phyloP scores from a whole-genome alignment of 2,888 invertebrate species.

The Oligia latruncula region DNA sequence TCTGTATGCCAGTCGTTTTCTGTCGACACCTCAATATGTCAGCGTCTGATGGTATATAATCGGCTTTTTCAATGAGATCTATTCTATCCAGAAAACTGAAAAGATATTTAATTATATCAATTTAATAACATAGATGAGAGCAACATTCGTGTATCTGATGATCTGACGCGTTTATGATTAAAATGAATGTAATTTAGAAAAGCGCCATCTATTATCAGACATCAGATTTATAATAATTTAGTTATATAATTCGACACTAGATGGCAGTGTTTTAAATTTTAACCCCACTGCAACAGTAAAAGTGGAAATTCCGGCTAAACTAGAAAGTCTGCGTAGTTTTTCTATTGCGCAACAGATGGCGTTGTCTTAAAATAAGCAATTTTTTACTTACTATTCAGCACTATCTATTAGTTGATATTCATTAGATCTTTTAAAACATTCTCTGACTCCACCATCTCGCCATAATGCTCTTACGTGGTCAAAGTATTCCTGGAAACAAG shows the following conservation, averaged over 20 bases:
- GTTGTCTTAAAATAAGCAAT: not conserved
- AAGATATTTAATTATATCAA: slow-evolving; percentile 39
- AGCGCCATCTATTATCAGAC: slow-evolving; percentile 50
- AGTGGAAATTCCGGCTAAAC: not conserved
- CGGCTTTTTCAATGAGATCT: slow-evolving; percentile 90
- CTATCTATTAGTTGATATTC: slow-evolving; percentile 95
- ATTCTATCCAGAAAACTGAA: slow-evolving; percentile 94
- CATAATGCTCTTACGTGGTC: slow-evolving; percentile 92
- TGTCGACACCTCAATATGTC: slow-evolving; percentile 94
- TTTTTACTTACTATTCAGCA: slow-evolving; percentile 93
- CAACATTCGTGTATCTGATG: too few relatives aligned
- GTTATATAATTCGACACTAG: slow-evolving; percentile 30
- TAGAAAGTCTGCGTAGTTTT: not conserved
- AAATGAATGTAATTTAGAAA: not conserved
- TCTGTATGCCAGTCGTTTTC: slow-evolving; percentile 93
- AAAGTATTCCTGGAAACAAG: slow-evolving; percentile 92
- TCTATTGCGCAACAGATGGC: slow-evolving; percentile 52
- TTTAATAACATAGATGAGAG: not conserved
- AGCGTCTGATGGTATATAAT: slow-evolving; percentile 93
- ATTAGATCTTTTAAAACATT: slow-evolving; percentile 92
- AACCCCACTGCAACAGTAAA: not conserved
- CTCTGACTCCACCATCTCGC: slow-evolving; percentile 93
- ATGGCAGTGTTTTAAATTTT: slow-evolving; percentile 25
- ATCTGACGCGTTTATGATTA: not conserved
- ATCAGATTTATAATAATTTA: not conserved